Evolutionary conservation across 2,797 vertebrate genomes (phyloP), one percentile per base, ranked within the genome.

Genomic region (Xenopus petersii): DNA sequence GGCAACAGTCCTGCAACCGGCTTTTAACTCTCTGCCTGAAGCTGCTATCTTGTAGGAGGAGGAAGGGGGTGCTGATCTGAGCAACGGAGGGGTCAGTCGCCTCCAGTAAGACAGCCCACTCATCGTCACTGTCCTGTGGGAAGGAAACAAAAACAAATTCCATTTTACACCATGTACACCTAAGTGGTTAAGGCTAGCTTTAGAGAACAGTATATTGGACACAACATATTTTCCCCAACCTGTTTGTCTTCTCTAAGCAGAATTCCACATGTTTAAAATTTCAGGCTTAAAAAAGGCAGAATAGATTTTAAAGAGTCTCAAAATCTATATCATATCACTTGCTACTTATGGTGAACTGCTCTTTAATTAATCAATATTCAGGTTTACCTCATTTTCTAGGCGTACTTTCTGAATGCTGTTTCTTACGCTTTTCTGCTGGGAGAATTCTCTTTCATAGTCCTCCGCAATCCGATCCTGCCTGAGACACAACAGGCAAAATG

Each of bases 51-150:
- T 65, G 55, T 5, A 78, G 71, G 1, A 78, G 76, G 1, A 78
- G 76, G 33, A 78, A 78, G 13, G 76, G 76, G 36, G 76, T 78
- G 10, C 71, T 78, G 3, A 78, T 71, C 60, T 73, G 76, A n/a
- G 76, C 76, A 1, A 64, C 15, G 2, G 65, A 24, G 0, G 76
- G 76, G 6, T 78, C 76, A 4, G 76, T 78, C 2, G 76, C 76
- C 6, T 78, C 76, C 12, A 78, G 58, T 26, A 78, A 24, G 10
- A 64, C 56, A 4, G 76, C 55, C 76, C 76, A 78, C 55, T 78
- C 76, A 46, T 78, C 76, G 15, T 78, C 76, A 60, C 76, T 78
- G 46, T 73, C 76, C 76, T 78, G 12, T 21, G 67, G 4, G 17
- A 62, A 64, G 13, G 49, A 51, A 51, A 51, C 36, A 42, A 51